Percentiles rank a stretch among this genome's conserved stretches.
Evolutionary conservation across 2,797 vertebrate genomes (phyloP).

Genomic region (Mus spretus): DNA sequence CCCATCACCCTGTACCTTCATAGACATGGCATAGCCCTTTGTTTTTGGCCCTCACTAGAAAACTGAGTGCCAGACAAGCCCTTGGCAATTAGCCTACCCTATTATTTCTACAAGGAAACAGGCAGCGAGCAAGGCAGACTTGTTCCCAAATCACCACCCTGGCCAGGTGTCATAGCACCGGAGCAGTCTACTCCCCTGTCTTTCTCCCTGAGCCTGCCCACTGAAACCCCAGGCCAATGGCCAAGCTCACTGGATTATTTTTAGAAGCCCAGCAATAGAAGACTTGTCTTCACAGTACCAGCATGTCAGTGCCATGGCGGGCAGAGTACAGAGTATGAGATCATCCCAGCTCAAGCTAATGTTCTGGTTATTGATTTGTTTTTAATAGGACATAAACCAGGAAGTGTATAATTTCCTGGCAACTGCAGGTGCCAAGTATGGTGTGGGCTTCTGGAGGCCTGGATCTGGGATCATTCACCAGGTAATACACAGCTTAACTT

Average conservation of each 20-base stretch:
- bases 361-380: constrained; percentile 67
- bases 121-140: not conserved
- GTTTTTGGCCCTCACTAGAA: not conserved
- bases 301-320: not conserved
- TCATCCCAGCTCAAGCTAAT: constrained; percentile 43
- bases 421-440: constrained; percentile 95
- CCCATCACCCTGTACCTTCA: not conserved
- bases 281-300: not conserved
- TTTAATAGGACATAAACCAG: constrained; percentile 94
- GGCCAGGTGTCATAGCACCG: not conserved
- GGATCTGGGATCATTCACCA: constrained; percentile 99
- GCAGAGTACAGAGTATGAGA: not conserved
- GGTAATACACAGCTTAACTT: constrained; percentile 86
- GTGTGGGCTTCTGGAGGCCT: constrained; percentile 98
- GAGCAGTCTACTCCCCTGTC: not conserved
- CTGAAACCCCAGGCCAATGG: not conserved
- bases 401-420: constrained; percentile 97
- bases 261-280: not conserved
- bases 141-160: not conserved
- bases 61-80: not conserved
- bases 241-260: not conserved
- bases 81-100: not conserved
- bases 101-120: constrained; percentile 28
- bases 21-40: not conserved
- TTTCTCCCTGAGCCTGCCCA: not conserved